Conservation (phyloP, 2,113 vertebrate genomes). For the Leptobrachium ailaonicum region DNA sequence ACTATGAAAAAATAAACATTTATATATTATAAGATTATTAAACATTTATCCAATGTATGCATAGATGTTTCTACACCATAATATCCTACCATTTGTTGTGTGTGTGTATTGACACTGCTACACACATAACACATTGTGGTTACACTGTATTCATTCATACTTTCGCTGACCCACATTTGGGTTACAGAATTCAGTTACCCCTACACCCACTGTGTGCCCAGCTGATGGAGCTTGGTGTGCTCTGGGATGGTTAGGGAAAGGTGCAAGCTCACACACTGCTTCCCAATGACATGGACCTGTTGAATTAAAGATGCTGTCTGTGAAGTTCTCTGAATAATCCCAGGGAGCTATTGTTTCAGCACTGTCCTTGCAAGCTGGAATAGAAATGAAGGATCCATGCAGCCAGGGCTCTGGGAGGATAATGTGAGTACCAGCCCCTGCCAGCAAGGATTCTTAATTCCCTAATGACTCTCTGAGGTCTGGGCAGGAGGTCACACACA, state of each 20-base stretch:
- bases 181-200: no score
- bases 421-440: constrained; percentile 70
- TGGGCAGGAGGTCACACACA: constrained; percentile 75
- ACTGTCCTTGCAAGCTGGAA: neutral
- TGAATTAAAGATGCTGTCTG: constrained; percentile 4
- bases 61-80: no score
- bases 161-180: neutral
- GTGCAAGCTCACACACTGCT: neutral
- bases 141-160: neutral
- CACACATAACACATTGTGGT: neutral
- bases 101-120: neutral
- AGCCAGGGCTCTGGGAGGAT: constrained; percentile 47
- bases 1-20: neutral
- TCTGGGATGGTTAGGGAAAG: neutral
- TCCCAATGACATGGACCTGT: neutral
- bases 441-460: constrained; percentile 76
- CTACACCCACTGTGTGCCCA: no score
- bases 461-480: constrained; percentile 81
- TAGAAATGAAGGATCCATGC: neutral
- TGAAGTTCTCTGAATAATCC: neutral
- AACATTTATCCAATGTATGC: neutral
- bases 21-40: neutral
- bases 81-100: no score
- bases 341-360: neutral
- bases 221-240: neutral